Base-by-base conservation (phyloP, 2,888 invertebrate genomes). In the Apocheima hispidaria region DNA sequence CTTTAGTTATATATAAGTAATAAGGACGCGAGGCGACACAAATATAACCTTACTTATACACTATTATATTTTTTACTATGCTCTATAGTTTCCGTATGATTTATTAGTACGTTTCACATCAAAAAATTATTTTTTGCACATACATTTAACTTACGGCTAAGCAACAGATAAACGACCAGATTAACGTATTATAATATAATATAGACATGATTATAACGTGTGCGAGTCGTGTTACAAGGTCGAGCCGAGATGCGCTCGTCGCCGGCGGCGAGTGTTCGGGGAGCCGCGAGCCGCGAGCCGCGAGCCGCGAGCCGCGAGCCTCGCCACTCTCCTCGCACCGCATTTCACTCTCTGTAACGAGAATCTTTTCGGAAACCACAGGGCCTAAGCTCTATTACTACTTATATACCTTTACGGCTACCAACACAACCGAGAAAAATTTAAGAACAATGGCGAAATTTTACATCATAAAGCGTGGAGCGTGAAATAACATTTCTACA, bases 81-180 rank as follows among this genome's bases (percentile, higher is more conserved):
- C 55, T 60, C 70, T 70, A 66, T 58, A 60, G 54, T 40, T 74
- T 74, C 68, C 72, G 71, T 71, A 55, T 41, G 65, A 73, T 71
- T 74, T 56, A 79, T 83, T 83, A 84, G 81, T 83, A 82, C 71
- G 73, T 75, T 74, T 69, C 81, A 84, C 86, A 83, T 82, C 79
- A 75, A 83, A 84, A 84, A 83, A 84, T 82, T 72, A 77, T 77
- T 77, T 74, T 63, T 71, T 70, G 72, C 80, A 81, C 80, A 74
- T 75, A 81, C 79, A 83, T 75, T 70, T 73, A 76, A 77, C 75
- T 84, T 82, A 84, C 75, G 55, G 60, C 81, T 83, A 81, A 58
- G 66, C 72, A 79, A 79, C 83, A 79, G 77, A 73, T 60, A 73
- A 75, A 73, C 57, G 57, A 49, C 58, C 67, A 66, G 62, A 69